Conservation (phyloP, 2,113 vertebrate species). For the Suricata suricatta region DNA sequence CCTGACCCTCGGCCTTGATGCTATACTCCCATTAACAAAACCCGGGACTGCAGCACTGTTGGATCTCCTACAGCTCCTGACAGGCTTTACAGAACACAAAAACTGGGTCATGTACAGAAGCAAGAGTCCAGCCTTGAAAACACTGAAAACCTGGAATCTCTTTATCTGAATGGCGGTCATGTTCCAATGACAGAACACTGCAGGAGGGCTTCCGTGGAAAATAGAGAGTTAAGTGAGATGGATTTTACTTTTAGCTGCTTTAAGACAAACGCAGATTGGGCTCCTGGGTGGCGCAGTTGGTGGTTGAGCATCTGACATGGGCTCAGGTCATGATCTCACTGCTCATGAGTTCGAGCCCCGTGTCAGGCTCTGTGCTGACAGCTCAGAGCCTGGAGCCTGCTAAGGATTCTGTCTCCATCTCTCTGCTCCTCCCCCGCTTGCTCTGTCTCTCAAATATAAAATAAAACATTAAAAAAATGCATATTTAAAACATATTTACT, state of each 20-base stretch:
- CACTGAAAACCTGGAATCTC: not conserved
- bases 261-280: not conserved
- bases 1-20: not conserved
- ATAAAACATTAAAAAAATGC: not conserved
- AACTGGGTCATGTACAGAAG: not conserved
- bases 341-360: too few species aligned
- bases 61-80: not conserved
- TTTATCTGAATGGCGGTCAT: fast-evolving
- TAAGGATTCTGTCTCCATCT: too few species aligned
- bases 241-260: not conserved
- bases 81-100: not conserved
- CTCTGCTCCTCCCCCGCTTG: too few species aligned
- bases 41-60: not conserved
- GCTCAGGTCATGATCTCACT: too few species aligned
- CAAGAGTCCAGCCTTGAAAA: not conserved
- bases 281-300: too few species aligned
- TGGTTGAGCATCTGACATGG: too few species aligned
- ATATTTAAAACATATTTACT: not conserved
- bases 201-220: fast-evolving
- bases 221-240: not conserved
- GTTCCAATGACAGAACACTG: not conserved
- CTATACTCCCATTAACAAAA: not conserved
- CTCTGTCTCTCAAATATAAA: too few species aligned
- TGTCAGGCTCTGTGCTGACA: too few species aligned
- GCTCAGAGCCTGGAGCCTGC: too few species aligned